Evolutionary conservation across 2,113 vertebrate species (phyloP), one percentile per base, ranked within the genome.

Genomic region (Chunga burmeisteri): DNA sequence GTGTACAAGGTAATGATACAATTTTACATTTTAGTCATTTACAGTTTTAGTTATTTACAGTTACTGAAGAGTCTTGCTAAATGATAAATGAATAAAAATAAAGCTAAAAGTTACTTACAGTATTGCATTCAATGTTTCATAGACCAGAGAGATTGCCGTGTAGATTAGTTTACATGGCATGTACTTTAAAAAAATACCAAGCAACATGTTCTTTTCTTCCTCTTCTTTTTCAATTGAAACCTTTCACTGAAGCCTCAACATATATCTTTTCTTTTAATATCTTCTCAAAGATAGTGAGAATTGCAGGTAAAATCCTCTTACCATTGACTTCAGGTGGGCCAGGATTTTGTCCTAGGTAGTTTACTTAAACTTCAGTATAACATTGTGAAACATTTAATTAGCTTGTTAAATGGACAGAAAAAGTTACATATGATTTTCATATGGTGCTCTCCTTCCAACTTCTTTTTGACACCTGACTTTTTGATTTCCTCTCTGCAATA

Each of bases 391-490:
- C 42, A 21, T 70, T 74, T 65, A 53, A 68, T 72, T 81, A 86
- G 13, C 20, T 53, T 68, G 14, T 61, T 72, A 84, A 91, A 42
- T 18, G 27, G 56, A 81, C 30, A 36, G 93, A 56, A 72, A 63
- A 94, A 81, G 13, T 63, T 38, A 93, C 94, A 89, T 89, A 92
- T 95, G 84, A 95, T 87, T 93, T 95, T 95, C 86, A 13, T 74
- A 90, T 87, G 94, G 96, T 96, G 95, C 96, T 96, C 68, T 92
- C 81, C 91, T 96, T 91, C 86, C 78, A 93, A 40, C 74, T 87
- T 80, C 61, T 92, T 87, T 93, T 94, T 95, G 78, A 68, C 70
- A 91, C 15, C 34, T 84, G 16, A 78, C 36, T 67, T 87, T 81
- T 79, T 94, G 30, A 88, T 44, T 73, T 96, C 20, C 6, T 89